phyloP scores from a whole-genome alignment of 2,797 vertebrate species.

The Bucorvus abyssinicus region DNA sequence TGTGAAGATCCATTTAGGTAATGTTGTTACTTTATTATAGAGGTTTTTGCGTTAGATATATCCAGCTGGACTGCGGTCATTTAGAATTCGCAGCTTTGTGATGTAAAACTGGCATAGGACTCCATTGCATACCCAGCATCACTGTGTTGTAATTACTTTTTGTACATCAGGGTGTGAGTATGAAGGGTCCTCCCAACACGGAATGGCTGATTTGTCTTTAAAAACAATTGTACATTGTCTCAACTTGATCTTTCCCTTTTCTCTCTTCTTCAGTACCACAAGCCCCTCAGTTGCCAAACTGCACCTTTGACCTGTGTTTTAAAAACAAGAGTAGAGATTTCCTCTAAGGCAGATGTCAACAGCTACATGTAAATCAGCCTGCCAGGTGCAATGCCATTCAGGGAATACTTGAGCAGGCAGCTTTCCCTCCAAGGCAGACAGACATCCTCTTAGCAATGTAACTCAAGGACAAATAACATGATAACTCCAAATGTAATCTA shows the following conservation, averaged over 20 bases:
- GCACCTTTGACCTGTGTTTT: neutral
- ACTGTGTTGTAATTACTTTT: neutral
- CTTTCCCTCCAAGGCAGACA: neutral
- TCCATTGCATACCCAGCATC: neutral
- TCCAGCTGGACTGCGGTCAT: neutral
- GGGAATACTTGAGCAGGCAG: neutral
- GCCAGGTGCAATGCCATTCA: neutral
- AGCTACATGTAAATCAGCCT: neutral
- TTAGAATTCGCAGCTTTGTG: neutral
- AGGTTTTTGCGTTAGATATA: neutral
- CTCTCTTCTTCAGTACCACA: neutral
- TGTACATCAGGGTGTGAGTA: neutral
- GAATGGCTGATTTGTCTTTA: neutral
- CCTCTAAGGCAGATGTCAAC: neutral
- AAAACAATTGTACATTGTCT: neutral
- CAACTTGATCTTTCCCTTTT: neutral
- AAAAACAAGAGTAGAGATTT: neutral
- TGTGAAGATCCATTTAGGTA: neutral
- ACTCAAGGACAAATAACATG: conserved; percentile 10
- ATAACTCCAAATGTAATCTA: conserved; percentile 7
- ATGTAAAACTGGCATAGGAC: neutral
- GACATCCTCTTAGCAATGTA: neutral
- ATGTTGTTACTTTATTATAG: neutral
- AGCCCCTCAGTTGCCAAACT: neutral
- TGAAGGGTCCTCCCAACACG: neutral